Base-by-base conservation (phyloP, 2,888 invertebrate genomes). In the Tineola bisselliella region DNA sequence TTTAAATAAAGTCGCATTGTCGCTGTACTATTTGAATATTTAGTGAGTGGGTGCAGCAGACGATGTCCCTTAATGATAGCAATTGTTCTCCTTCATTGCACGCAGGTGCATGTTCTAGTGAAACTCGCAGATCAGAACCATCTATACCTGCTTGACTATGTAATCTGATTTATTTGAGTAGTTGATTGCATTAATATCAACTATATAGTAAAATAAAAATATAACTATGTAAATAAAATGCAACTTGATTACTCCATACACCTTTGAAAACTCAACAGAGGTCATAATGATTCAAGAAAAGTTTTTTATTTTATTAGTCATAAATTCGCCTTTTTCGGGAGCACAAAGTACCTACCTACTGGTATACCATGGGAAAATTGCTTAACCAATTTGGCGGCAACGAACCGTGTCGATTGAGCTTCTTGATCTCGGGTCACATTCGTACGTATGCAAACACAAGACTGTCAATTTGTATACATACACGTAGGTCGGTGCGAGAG, bases 1-100 rank as follows among this genome's bases (percentile, higher is more conserved):
- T 81, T 82, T 81, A 78, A 81, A 82, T 79, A 79, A 82, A 79
- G 75, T 79, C 69, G 77, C 78, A 83, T 84, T 83, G 82, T 82
- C 73, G 77, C 77, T 71, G 68, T 70, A 72, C 74, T 76, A 77
- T 80, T 84, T 86, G 82, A 84, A 84, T 86, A 83, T 83, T 79
- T 80, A 82, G 74, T 73, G 77, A 74, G 75, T 81, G 76, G 81
- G 81, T 74, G 73, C 70, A 76, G 69, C 72, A 19, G 12, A 68
- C 74, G 79, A 81, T 79, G 79, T 75, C 70, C 74, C 66, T 70
- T 86, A 86, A 86, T 84, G 84, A 84, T 77, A 77, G 75, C 84
- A 77, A 84, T 83, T 86, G 86, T 87, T 84, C 83, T 75, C 72
- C 80, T 76, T 83, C 81, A 83, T 74, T 84, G 81, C 70, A 61